A percentile compares a stretch with the other conserved stretches of the same genome.
phyloP scores from a whole-genome alignment of 2,113 vertebrate species.

The Zosterops hypoxanthus region DNA sequence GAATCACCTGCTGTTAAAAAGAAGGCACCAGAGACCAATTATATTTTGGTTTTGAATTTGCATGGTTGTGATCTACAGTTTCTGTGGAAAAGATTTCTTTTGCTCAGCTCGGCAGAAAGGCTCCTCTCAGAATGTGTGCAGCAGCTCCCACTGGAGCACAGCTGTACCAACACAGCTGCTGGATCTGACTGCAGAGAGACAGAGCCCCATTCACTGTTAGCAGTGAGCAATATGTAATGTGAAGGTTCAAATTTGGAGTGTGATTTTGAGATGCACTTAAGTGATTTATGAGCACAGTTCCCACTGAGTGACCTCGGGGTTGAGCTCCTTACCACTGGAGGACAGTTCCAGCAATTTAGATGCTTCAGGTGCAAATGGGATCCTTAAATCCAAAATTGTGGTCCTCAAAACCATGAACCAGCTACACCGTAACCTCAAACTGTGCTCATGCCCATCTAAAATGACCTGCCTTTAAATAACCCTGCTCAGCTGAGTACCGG shows the following conservation, averaged over 20 bases:
- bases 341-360: neutral
- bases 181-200: neutral
- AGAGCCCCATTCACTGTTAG: neutral
- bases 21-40: neutral
- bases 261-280: neutral
- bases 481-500: neutral
- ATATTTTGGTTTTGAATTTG: neutral
- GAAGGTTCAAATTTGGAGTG: neutral
- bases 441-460: neutral
- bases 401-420: neutral
- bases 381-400: neutral
- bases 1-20: neutral
- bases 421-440: accelerated
- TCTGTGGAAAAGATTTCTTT: neutral
- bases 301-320: neutral
- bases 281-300: neutral
- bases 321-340: neutral
- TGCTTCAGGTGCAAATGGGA: neutral
- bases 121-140: neutral
- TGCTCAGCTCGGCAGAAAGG: neutral
- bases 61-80: neutral
- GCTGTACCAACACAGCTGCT: neutral
- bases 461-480: neutral
- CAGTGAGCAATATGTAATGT: neutral
- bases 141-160: neutral